phyloP scores from a whole-genome alignment of 1,140 invertebrate species.

The Zelostemma sp. region DNA sequence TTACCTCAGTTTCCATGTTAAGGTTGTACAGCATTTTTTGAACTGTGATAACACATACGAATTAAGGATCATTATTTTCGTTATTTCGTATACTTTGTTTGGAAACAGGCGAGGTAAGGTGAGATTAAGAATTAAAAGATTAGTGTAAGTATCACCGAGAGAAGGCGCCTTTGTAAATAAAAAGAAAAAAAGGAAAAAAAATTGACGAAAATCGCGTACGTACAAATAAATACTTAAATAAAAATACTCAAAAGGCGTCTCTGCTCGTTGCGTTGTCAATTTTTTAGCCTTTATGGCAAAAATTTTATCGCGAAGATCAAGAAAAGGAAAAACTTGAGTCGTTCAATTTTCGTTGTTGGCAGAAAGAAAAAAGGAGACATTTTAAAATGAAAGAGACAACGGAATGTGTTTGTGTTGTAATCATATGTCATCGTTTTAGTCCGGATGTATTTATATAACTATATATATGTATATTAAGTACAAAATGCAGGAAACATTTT shows the following conservation, averaged over 20 bases:
- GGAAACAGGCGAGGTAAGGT: background rate
- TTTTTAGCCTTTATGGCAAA: no score
- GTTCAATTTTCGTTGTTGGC: background rate
- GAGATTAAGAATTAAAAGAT: no score
- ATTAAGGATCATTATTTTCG: background rate
- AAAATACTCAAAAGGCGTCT: no score
- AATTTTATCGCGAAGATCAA: no score
- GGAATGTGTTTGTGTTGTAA: conserved; percentile 19
- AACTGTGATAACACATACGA: conserved; percentile 60
- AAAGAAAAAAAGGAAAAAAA: no score
- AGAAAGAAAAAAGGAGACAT: conserved; percentile 9
- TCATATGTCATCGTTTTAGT: conserved; percentile 19
- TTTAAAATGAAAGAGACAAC: conserved; percentile 22
- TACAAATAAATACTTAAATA: no score
- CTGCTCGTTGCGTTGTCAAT: no score
- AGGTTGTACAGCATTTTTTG: conserved; percentile 59
- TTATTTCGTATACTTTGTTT: background rate
- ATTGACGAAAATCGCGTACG: no score
- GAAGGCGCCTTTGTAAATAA: no score
- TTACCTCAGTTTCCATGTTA: conserved; percentile 35
- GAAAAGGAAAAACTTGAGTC: background rate
- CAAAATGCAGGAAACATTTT: background rate
- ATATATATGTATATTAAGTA: background rate
- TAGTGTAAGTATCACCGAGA: no score
- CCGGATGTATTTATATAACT: conserved; percentile 21